Conservation (phyloP, 2,888 invertebrate species). For the Diaperis boleti region DNA sequence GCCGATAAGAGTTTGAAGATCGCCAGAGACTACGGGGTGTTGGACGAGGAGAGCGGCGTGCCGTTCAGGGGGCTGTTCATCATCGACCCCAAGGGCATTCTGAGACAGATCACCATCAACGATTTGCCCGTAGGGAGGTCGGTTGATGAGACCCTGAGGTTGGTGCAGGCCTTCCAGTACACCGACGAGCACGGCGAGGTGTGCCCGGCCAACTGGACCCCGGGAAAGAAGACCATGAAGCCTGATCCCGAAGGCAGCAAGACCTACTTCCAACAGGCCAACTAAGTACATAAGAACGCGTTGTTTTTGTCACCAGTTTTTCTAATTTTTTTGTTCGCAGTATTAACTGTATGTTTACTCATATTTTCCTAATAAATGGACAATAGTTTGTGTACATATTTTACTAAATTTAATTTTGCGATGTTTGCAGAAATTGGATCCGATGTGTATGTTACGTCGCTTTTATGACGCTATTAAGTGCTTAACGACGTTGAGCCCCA, state of each 20-base stretch:
- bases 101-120: constrained; percentile 94
- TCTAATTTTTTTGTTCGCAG: constrained; percentile 1
- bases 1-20: constrained; percentile 91
- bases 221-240: constrained; percentile 89
- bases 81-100: constrained; percentile 85
- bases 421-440: too few species aligned
- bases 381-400: too few species aligned
- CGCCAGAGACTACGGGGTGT: constrained; percentile 86
- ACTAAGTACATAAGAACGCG: constrained; percentile 2
- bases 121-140: constrained; percentile 94
- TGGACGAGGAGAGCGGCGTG: constrained; percentile 89
- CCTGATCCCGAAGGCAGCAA: constrained; percentile 76
- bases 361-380: background rate
- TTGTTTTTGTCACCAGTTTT: background rate
- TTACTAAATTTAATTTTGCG: too few species aligned
- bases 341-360: constrained; percentile 1
- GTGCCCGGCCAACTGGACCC: constrained; percentile 93
- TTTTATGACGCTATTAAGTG: too few species aligned
- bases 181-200: constrained; percentile 92
- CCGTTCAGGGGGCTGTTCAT: constrained; percentile 94
- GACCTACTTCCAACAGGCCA: constrained; percentile 25
- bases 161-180: constrained; percentile 95
- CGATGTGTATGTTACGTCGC: too few species aligned
- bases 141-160: constrained; percentile 90
- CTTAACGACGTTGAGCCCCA: too few species aligned